These are phyloP conservation scores for Xenus cinereus DNA, from an alignment of 2,113 vertebrate species.

Conservation along the genomic window DNA sequence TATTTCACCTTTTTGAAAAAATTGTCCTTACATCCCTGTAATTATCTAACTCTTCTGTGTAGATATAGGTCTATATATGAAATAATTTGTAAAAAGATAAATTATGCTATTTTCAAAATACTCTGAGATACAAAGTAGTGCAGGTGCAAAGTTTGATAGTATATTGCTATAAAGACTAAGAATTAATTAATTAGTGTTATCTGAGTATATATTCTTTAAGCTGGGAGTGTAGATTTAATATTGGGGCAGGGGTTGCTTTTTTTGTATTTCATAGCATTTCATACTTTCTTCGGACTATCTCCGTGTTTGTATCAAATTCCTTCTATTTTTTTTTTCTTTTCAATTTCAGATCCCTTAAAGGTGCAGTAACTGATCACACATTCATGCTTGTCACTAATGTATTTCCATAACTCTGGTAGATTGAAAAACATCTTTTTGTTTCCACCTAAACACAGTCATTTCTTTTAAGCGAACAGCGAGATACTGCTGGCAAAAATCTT, in stretches of 20 bases:
- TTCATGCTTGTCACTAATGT: neutral
- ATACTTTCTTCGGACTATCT: neutral
- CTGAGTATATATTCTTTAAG: conserved; percentile 12
- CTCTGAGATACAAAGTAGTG: conserved; percentile 55
- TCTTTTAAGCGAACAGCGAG: neutral
- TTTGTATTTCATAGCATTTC: neutral
- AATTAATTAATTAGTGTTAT: conserved; percentile 35
- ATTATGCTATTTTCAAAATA: conserved; percentile 61
- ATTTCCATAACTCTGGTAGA: neutral
- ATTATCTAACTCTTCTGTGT: conserved; percentile 31
- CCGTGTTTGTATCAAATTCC: neutral
- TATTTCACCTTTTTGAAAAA: conserved; percentile 27
- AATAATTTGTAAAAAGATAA: conserved; percentile 49
- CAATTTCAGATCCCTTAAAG: neutral
- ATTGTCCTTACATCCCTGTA: conserved; percentile 58
- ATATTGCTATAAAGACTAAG: conserved; percentile 10
- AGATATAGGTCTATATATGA: conserved; percentile 33
- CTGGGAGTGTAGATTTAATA: neutral
- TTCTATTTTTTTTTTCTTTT: neutral
- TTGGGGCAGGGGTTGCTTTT: neutral
- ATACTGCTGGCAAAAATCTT: neutral
- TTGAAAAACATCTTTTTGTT: neutral
- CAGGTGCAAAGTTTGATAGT: conserved; percentile 23
- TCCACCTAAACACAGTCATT: neutral
- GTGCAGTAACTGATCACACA: neutral